Evolutionary conservation across 92 coral and sea anemone genomes (phyloP).

Genomic region (Montipora capitata): DNA sequence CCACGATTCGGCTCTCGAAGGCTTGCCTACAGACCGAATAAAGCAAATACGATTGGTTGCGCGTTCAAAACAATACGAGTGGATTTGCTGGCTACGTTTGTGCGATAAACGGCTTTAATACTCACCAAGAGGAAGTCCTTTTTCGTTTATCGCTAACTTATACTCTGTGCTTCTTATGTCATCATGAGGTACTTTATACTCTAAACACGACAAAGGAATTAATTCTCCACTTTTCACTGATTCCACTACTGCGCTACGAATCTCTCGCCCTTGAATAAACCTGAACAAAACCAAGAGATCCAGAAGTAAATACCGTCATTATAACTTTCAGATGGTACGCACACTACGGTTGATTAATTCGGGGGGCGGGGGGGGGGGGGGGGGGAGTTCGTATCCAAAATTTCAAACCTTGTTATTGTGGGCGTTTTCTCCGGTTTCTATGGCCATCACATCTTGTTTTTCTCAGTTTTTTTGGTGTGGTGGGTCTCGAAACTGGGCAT

Average conservation of each 20-base stretch:
- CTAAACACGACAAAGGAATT: constrained; percentile 14
- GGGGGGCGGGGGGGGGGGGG: no score
- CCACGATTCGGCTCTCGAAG: constrained; percentile 7
- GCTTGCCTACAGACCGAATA: constrained; percentile 8
- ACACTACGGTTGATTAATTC: no score
- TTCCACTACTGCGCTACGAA: constrained; percentile 34
- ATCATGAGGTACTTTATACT: constrained; percentile 16
- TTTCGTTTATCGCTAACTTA: neutral
- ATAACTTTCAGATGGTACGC: no score
- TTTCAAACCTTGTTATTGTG: no score
- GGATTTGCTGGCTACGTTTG: no score
- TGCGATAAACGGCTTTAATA: neutral
- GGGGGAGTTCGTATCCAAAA: no score
- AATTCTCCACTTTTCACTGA: constrained; percentile 10
- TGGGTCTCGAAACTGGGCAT: no score
- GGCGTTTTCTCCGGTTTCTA: no score
- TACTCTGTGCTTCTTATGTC: constrained; percentile 26
- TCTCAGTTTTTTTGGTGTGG: no score
- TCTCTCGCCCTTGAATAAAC: constrained; percentile 33
- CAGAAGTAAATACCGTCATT: no score
- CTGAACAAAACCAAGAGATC: neutral
- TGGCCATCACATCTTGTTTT: no score
- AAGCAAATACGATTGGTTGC: neutral
- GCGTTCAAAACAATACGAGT: no score
- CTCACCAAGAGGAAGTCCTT: constrained; percentile 19